Conservation (phyloP, 1,140 invertebrate genomes). For the Helicorthomorpha holstii region DNA sequence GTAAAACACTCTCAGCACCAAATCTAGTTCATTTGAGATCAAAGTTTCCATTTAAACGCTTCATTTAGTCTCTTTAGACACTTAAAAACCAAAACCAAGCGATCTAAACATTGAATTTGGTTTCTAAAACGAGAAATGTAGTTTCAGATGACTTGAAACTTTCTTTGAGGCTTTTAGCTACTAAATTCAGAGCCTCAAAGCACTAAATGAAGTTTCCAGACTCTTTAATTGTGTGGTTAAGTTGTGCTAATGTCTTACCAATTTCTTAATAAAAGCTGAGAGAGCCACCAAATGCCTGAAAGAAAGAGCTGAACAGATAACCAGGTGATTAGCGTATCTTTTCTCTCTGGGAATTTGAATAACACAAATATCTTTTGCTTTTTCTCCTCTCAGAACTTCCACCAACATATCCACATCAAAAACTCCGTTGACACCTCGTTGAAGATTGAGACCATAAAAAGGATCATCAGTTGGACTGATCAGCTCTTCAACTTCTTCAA, state of each 20-base stretch:
- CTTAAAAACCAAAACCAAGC: conserved; percentile 60
- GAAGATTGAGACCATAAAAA: conserved; percentile 19
- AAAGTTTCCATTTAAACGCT: too few species aligned
- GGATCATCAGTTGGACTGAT: too few species aligned
- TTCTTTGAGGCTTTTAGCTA: too few species aligned
- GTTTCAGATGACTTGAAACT: conserved; percentile 36
- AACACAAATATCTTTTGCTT: conserved; percentile 62
- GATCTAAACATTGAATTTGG: too few species aligned
- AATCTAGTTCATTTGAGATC: too few species aligned
- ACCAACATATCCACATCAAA: conserved; percentile 75
- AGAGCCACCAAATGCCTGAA: conserved; percentile 54
- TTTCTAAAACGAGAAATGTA: too few species aligned
- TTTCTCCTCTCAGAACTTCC: conserved; percentile 52
- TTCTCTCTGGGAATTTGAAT: conserved; percentile 50
- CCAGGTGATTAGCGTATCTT: conserved; percentile 68
- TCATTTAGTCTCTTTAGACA: too few species aligned
- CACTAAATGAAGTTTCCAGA: too few species aligned
- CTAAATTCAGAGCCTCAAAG: too few species aligned
- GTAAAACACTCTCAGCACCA: too few species aligned
- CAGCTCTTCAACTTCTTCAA: too few species aligned
- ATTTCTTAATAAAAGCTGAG: conserved; percentile 52
- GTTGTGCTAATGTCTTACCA: conserved; percentile 70
- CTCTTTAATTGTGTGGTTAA: too few species aligned
- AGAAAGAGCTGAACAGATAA: conserved; percentile 55
- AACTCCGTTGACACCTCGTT: conserved; percentile 59